phyloP scores from a whole-genome alignment of 1,140 invertebrate genomes.

The Drosophila murphyi region DNA sequence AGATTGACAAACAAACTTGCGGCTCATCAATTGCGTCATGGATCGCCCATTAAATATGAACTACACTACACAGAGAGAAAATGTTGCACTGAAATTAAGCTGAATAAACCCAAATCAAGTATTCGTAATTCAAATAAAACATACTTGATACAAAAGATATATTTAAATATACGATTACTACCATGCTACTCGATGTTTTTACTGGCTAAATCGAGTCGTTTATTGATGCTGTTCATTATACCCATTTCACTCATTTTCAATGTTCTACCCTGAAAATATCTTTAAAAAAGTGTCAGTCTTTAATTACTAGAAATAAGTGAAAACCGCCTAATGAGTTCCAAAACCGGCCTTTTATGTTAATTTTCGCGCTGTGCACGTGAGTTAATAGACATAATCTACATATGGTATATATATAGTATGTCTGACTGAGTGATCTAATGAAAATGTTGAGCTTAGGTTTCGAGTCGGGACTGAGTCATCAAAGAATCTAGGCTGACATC shows the following conservation, averaged over 20 bases:
- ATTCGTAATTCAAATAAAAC: slow-evolving; percentile 33
- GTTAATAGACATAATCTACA: neutral
- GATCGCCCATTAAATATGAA: slow-evolving; percentile 18
- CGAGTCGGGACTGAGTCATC: slow-evolving; percentile 52
- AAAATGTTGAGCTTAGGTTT: slow-evolving; percentile 25
- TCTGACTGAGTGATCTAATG: slow-evolving; percentile 32
- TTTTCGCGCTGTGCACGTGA: neutral
- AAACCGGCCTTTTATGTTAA: too few relatives aligned
- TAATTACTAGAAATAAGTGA: too few relatives aligned
- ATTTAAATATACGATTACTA: neutral
- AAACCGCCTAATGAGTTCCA: too few relatives aligned
- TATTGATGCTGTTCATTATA: too few relatives aligned
- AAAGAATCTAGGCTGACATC: slow-evolving; percentile 28
- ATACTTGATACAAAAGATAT: slow-evolving; percentile 25
- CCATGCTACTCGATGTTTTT: too few relatives aligned
- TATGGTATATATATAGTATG: neutral
- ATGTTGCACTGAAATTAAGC: too few relatives aligned
- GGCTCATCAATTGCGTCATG: slow-evolving; percentile 71
- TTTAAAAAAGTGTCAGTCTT: too few relatives aligned
- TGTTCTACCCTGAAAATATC: too few relatives aligned
- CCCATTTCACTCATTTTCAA: too few relatives aligned
- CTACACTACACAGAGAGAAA: too few relatives aligned
- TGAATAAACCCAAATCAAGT: neutral
- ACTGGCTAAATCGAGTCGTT: too few relatives aligned
- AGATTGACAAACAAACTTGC: slow-evolving; percentile 8